These are phyloP conservation scores for Andrena fulva DNA, from an alignment of 2,888 invertebrate genomes.

Conservation along the genomic window DNA sequence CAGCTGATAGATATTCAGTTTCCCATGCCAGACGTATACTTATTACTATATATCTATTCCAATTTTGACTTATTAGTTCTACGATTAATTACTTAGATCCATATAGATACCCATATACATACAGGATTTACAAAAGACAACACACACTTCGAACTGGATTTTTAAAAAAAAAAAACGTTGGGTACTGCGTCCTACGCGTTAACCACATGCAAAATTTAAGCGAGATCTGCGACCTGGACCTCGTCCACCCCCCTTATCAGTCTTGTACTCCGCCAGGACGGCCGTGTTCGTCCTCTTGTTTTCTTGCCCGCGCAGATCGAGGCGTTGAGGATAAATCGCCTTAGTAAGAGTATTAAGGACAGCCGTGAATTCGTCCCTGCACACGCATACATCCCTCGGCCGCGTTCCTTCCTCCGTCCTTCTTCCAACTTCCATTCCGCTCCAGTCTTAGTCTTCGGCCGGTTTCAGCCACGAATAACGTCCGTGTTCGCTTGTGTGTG, in stretches of 20 bases:
- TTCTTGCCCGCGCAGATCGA: constrained; percentile 62
- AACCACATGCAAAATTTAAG: neutral
- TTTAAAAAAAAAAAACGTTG: too few species aligned
- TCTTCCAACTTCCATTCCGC: constrained; percentile 18
- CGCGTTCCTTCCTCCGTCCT: neutral
- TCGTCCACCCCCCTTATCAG: neutral
- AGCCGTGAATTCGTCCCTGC: constrained; percentile 63
- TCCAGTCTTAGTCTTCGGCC: constrained; percentile 24
- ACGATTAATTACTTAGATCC: too few species aligned
- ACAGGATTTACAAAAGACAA: too few species aligned
- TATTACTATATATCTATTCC: too few species aligned
- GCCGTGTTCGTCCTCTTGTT: constrained; percentile 64
- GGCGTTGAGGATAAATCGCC: constrained; percentile 66
- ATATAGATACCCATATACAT: too few species aligned
- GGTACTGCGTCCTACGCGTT: too few species aligned
- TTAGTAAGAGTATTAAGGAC: constrained; percentile 64
- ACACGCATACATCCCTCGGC: constrained; percentile 20
- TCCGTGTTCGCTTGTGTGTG: constrained; percentile 24
- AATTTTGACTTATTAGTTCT: too few species aligned
- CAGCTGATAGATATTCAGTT: too few species aligned
- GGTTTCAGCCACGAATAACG: constrained; percentile 57
- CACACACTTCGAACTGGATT: too few species aligned
- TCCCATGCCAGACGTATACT: too few species aligned
- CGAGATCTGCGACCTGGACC: neutral
- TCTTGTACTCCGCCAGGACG: constrained; percentile 26